A percentile compares a stretch with the other conserved stretches of the same genome.
Evolutionary conservation across 2,888 invertebrate genomes (phyloP).

Genomic region (Autographa pulchrina): DNA sequence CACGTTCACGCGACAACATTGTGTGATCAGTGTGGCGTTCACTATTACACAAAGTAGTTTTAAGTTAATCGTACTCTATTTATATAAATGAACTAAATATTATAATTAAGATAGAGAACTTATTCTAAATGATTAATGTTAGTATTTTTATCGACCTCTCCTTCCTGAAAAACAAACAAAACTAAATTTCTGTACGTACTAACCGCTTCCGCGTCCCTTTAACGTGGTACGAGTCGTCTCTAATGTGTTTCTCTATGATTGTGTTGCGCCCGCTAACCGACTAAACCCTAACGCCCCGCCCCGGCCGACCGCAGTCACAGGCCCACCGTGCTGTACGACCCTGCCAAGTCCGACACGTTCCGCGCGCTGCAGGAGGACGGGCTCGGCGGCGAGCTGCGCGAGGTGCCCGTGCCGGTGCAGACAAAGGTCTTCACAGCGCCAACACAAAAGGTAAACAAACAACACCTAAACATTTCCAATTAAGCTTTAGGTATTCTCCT

Average conservation of each 20-base stretch:
- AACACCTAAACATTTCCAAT: neutral
- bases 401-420: slow-evolving; percentile 92
- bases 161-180: slow-evolving; percentile 92
- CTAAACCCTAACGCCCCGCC: slow-evolving; percentile 85
- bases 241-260: slow-evolving; percentile 80
- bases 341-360: slow-evolving; percentile 96
- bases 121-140: slow-evolving; percentile 89
- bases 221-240: slow-evolving; percentile 72
- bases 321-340: slow-evolving; percentile 94
- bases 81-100: slow-evolving; percentile 64
- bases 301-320: slow-evolving; percentile 87
- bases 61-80: slow-evolving; percentile 67
- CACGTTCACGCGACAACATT: slow-evolving; percentile 73
- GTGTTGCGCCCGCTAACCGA: slow-evolving; percentile 87
- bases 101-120: slow-evolving; percentile 77
- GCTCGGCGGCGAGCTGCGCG: slow-evolving; percentile 91
- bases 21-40: slow-evolving; percentile 67
- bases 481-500: neutral
- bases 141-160: slow-evolving; percentile 96
- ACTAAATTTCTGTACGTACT: slow-evolving; percentile 76
- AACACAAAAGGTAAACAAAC: slow-evolving; percentile 86
- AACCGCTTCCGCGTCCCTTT: slow-evolving; percentile 80
- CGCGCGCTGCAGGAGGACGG: slow-evolving; percentile 95
- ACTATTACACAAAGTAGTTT: slow-evolving; percentile 63
- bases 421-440: slow-evolving; percentile 94